Base-by-base conservation (phyloP, 2,888 invertebrate genomes). In the Ectemnius continuus region DNA sequence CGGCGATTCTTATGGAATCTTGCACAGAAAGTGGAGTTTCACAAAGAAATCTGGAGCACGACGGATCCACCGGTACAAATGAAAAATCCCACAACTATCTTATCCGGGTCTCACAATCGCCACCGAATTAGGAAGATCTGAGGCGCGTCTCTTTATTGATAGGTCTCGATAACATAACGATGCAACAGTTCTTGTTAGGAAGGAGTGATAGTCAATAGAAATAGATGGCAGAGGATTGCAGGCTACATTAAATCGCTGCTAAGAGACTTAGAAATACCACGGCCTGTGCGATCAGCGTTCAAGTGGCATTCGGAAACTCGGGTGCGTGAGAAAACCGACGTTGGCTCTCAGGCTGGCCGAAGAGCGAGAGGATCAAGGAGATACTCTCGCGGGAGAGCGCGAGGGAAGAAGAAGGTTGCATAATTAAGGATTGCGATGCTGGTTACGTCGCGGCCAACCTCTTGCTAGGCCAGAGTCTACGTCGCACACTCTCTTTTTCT, bases 301-400 rank as follows among this genome's bases (percentile, higher is more conserved):
- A 59, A 62, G 58, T 66, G 75, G 61, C 78, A 67, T 78, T 84
- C 79, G 80, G 78, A 83, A 84, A 80, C 75, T 82, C 77, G 69
- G 82, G 81, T 87, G 88, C 88, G 88, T 88, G 88, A 88, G 88
- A 88, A 88, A 87, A 85, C 75, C 79, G 81, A 73, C 80, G 83
- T 75, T 79, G 67, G 62, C 36, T 36, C 36, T 36, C 73, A 73
- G 66, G 56, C 69, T 67, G 65, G 62, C 67, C 63, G 26, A 68
- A 64, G 60, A 62, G 73, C 78, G 79, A 81, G 72, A 64, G 69
- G 62, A 68, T 72, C 68, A 36, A 60, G 20, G 68, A 45, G 76
- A 66, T 61, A 63, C 57, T 48, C 52, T 36, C 56, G 66, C 23
- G 58, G 61, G 52, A 58, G 68, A 60, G 66, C 66, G 70, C 70